Base-by-base conservation (phyloP, 2,888 invertebrate species). In the Caenorhabditis drosophilae region DNA sequence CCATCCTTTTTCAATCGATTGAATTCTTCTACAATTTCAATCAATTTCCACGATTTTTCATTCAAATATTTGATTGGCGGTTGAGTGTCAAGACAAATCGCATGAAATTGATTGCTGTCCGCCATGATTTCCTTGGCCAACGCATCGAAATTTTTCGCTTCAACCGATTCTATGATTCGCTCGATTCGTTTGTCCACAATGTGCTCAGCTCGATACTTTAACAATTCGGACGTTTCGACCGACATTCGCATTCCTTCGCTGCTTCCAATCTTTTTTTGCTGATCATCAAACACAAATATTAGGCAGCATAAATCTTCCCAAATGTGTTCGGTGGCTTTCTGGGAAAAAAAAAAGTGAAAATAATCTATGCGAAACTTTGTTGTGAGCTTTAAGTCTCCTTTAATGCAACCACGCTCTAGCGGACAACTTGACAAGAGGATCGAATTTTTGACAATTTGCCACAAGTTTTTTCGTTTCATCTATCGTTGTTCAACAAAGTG, bases 41-140 rank as follows among this genome's bases (percentile, higher is more conserved):
- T 88, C 53, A 98, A 90, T 23, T 88, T 86, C 84, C 90, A 89
- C 0, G 97, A 96, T 0, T 89, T 87, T 81, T 93, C 91, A 81
- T 91, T 95, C 90, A 97, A 89, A 84, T 99, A 99, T 15, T 89
- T 58, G 34, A 76, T 90, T 0, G 98, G 96, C 20, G 98, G 97
- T 86, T 89, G 93, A 0, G 96, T 91, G 84, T 97, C 97, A 64
- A 93, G 85, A 79, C 92, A 92, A 25, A 92, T 87, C 0, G 95
- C 93, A 87, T 98, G 98, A 81, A 98, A 90, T 84, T 95, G 92
- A 87, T 98, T 97, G 63, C 95, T 95, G 81, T 98, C 98, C 85
- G 84, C 73, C 92, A 99, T 99, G 0, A 94, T 93, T 22, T 96
- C 87, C 83, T 91, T 89, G n/a, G 92, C 94, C 87, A 97, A 94